phyloP scores from a whole-genome alignment of 2,888 invertebrate genomes.

The Sialis lutaria region DNA sequence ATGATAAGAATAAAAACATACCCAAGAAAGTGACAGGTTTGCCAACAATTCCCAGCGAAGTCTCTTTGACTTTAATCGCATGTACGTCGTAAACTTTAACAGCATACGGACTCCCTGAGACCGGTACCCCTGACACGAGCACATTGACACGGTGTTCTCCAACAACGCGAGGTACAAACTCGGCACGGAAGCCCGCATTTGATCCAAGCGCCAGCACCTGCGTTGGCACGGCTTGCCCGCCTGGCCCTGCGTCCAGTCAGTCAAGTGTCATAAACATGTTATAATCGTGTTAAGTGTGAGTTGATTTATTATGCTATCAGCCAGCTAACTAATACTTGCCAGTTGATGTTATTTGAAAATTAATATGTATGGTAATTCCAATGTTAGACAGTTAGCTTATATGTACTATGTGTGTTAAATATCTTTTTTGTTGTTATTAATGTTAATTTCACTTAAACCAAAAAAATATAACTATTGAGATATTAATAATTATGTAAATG shows the following conservation, averaged over 20 bases:
- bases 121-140: constrained; percentile 61
- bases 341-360: too few relatives aligned
- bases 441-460: too few relatives aligned
- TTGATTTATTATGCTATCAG: too few relatives aligned
- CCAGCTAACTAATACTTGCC: too few relatives aligned
- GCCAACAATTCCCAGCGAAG: constrained; percentile 72
- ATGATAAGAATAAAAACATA: constrained; percentile 21
- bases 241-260: constrained; percentile 53
- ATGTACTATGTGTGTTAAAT: too few relatives aligned
- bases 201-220: constrained; percentile 74
- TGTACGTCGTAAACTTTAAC: constrained; percentile 90
- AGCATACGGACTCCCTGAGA: constrained; percentile 85
- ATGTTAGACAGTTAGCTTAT: too few relatives aligned
- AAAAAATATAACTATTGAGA: too few relatives aligned
- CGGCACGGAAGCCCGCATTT: constrained; percentile 68
- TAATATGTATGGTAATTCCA: too few relatives aligned
- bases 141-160: constrained; percentile 86
- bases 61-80: constrained; percentile 86
- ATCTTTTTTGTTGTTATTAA: too few relatives aligned
- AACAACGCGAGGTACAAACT: constrained; percentile 80
- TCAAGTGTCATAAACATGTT: not conserved
- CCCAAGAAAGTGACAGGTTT: constrained; percentile 83
- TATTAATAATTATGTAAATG: too few relatives aligned
- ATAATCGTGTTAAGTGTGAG: too few relatives aligned
- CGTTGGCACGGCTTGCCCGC: constrained; percentile 77